These are phyloP conservation scores for Vidua macroura DNA, from an alignment of 2,113 vertebrate genomes.

Conservation along the genomic window DNA sequence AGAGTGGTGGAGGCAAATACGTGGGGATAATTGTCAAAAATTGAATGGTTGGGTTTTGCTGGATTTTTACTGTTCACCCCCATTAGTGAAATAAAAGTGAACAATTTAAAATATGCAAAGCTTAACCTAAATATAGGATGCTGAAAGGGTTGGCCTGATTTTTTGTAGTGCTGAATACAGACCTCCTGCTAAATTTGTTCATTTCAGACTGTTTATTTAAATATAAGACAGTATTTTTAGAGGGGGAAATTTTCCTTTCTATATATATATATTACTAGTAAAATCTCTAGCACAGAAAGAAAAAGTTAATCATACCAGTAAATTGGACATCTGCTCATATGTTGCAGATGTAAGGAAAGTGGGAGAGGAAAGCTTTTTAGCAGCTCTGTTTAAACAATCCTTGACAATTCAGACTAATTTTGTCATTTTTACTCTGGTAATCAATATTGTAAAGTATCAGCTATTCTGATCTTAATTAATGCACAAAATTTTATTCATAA, in stretches of 20 bases:
- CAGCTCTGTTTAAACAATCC: neutral
- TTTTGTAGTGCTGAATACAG: neutral
- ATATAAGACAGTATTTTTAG: neutral
- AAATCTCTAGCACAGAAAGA: neutral
- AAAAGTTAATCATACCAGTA: neutral
- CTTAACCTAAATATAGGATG: neutral
- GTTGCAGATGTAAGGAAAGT: neutral
- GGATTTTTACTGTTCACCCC: neutral
- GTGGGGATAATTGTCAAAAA: neutral
- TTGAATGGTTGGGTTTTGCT: neutral
- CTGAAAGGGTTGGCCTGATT: neutral
- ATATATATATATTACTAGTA: neutral
- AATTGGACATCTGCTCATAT: neutral
- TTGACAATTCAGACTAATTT: neutral
- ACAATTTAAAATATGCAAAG: neutral
- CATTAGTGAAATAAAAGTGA: neutral
- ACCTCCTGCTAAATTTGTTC: neutral
- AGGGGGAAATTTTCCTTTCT: neutral
- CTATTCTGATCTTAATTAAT: neutral
- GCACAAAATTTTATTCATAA: neutral
- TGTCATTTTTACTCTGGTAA: neutral
- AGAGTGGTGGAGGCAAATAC: neutral
- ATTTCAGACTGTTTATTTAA: conserved; percentile 18
- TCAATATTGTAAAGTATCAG: neutral
- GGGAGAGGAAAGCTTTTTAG: neutral